Base-by-base conservation (phyloP, 1,140 invertebrate species). In the Bombus superbus region DNA sequence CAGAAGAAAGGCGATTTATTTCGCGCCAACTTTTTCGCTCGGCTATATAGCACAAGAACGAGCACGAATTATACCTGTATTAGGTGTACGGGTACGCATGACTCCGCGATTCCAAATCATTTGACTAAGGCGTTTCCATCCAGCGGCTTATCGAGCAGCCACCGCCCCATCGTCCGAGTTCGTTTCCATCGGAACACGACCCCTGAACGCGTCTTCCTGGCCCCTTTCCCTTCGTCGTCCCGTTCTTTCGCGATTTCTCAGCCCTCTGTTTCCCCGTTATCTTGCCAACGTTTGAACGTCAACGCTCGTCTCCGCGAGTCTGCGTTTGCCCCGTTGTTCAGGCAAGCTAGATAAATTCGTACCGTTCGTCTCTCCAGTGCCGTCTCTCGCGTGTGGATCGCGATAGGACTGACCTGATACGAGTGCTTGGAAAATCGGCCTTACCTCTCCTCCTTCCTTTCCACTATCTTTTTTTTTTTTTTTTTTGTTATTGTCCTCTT, bases 1-100 rank as follows among this genome's bases (percentile, higher is more conserved):
- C 64, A 40, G 53, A 89, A 86, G 78, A 88, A 89, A 64, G 64
- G 57, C 86, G 89, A 91, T 88, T 91, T 90, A 90, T 90, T 90
- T 90, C 80, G 73, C 79, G 77, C 72, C 72, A 59, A 66, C 82
- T 75, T 87, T 87, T 86, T 42, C n/a, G 22, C 22, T 13, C 28
- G 9, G 1, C n/a, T 66, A 2, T 66, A 2, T 28, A 38, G 42
- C 42, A 75, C 44, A 79, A 89, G 75, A 47, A 44, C 35, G 18
- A 15, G n/a, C 10, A 32, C n/a, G n/a, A 28, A 32, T 42, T 40
- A 66, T 69, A 64, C 69, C 75, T 35, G 47, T 59, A 68, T 64
- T 74, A 71, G 71, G 66, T 47, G 75, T 47, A 32, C 62, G 62
- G 81, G 76, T 71, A 83, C 82, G 32, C 42, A 40, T 81, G 75